These are phyloP conservation scores for Epinephelus coioides DNA, from an alignment of 2,797 vertebrate species.

Conservation along the genomic window DNA sequence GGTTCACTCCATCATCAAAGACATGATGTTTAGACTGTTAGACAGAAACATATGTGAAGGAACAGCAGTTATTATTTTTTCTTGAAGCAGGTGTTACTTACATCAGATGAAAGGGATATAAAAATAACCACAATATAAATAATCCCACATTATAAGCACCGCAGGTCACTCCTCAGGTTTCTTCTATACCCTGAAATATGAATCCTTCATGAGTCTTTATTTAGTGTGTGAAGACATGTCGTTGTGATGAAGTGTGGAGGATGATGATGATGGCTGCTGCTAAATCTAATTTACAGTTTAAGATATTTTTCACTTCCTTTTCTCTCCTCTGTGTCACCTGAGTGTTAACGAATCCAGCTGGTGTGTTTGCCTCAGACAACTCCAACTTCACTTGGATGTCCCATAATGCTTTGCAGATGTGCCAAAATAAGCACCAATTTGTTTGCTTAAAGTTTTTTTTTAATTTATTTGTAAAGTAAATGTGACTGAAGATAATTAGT, in stretches of 20 bases:
- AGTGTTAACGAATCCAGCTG: not conserved
- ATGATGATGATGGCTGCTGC: not conserved
- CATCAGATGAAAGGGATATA: not conserved
- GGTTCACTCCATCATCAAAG: conserved; percentile 1
- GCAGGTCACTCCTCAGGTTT: not conserved
- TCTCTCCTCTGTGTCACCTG: not conserved
- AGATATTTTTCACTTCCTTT: conserved; percentile 16
- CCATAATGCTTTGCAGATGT: too few relatives aligned
- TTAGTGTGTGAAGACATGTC: not conserved
- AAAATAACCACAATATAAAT: not conserved
- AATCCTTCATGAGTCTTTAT: not conserved
- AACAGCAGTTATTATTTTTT: not conserved
- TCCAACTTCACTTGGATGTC: not conserved
- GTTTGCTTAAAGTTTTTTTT: too few relatives aligned
- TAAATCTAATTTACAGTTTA: conserved; percentile 35
- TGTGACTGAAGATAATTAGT: too few relatives aligned
- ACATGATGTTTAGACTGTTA: not conserved
- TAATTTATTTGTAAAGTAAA: too few relatives aligned
- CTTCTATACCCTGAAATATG: not conserved
- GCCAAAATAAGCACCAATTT: too few relatives aligned
- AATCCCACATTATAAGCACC: too few relatives aligned
- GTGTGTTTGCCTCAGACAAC: not conserved
- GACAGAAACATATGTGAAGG: not conserved
- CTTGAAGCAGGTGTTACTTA: not conserved
- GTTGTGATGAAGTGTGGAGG: not conserved